A percentile compares a stretch with the other conserved stretches of the same genome.
Evolutionary conservation across 2,113 vertebrate genomes (phyloP).

Genomic region (Connochaetes taurinus): DNA sequence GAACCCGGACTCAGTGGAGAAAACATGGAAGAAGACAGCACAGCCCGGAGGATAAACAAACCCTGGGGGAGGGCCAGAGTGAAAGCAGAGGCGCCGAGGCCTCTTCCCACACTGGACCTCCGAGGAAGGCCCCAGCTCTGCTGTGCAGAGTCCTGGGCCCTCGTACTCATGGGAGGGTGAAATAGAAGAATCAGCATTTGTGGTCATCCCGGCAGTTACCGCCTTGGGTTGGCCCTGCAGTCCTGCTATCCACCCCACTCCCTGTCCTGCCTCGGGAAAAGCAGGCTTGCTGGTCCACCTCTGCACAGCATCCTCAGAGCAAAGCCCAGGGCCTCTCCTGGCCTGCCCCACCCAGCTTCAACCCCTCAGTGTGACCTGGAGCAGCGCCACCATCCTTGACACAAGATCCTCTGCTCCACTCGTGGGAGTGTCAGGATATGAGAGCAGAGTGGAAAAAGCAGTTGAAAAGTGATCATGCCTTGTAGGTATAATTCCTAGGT

Average conservation of each 20-base stretch:
- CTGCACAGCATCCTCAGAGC: not conserved
- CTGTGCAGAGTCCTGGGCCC: not conserved
- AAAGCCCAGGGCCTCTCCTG: not conserved
- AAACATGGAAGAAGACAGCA: not conserved
- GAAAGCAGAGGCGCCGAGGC: too few species aligned
- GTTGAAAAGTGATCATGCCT: not conserved
- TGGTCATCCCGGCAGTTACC: not conserved
- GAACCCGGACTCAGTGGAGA: not conserved
- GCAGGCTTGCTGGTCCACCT: not conserved
- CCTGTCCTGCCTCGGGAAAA: not conserved
- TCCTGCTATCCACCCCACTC: not conserved
- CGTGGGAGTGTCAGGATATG: too few species aligned
- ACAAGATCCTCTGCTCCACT: not conserved
- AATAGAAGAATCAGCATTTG: not conserved
- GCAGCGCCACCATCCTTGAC: not conserved
- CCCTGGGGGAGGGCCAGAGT: not conserved
- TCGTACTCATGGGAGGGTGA: not conserved
- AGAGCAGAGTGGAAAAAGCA: not conserved
- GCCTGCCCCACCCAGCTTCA: not conserved
- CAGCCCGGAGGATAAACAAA: not conserved
- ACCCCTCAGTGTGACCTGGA: not conserved
- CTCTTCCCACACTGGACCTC: not conserved
- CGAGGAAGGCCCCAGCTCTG: too few species aligned
- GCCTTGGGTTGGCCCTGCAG: fast-evolving
- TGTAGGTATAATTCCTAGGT: not conserved